Conservation (phyloP, 2,888 invertebrate genomes). For the Trissonchulus sp. region DNA sequence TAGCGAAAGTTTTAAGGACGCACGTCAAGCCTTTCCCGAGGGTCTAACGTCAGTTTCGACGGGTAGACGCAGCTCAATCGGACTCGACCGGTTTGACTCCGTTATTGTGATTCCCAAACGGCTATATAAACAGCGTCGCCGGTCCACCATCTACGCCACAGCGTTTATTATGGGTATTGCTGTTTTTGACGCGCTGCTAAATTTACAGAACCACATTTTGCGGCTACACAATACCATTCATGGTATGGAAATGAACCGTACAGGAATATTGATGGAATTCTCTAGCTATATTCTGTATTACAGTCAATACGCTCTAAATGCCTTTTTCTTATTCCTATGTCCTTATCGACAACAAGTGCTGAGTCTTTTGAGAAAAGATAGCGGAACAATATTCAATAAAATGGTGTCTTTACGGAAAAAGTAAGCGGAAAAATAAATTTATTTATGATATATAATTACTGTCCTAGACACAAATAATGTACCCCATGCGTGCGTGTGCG, state of each 20-base stretch:
- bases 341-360: not conserved
- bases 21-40: not conserved
- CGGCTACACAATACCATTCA: not conserved
- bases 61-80: too few relatives aligned
- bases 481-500: too few relatives aligned
- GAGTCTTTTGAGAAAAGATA: not conserved
- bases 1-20: not conserved
- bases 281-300: not conserved
- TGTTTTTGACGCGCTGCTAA: not conserved
- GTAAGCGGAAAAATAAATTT: too few relatives aligned
- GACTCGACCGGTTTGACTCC: not conserved
- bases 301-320: not conserved
- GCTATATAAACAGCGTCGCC: not conserved
- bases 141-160: not conserved
- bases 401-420: too few relatives aligned
- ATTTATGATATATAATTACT: too few relatives aligned
- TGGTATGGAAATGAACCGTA: not conserved
- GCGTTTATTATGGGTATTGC: slow-evolving; percentile 1
- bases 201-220: not conserved
- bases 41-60: not conserved
- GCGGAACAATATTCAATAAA: too few relatives aligned
- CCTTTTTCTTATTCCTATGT: not conserved
- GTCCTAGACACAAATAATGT: too few relatives aligned
- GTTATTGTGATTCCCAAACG: not conserved
- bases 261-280: not conserved